Evolutionary conservation across 1,140 invertebrate species (phyloP), one percentile per base, ranked within the genome.

Genomic region (Procambarus clarkii): DNA sequence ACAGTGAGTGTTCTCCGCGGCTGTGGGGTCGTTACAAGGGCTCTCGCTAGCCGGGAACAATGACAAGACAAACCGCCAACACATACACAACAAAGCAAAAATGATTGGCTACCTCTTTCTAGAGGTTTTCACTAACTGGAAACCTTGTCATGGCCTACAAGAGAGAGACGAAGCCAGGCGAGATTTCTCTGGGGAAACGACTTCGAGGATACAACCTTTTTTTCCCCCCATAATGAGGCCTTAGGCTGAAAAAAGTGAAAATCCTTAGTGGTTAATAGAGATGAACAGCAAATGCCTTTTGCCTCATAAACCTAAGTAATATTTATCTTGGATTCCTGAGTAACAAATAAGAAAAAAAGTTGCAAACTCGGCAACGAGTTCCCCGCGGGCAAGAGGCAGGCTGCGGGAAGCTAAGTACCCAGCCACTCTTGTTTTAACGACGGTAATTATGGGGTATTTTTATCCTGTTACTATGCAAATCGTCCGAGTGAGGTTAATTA

Each of bases 381-480:
- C 50, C 64, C 69, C 1, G 18, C 11, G 64, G 78, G 87, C 15
- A 21, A 44, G 44, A n/a, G 60, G 82, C 24, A 82, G 58, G 81
- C 58, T 60, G 88, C 74, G 81, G 88, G 58, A 60, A 58, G 88
- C 58, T 84, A 83, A 77, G 88, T 82, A 74, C 69, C 79, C 71
- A 60, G 54, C 88, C 88, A 90, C 88, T 85, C 88, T 91, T 91
- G 82, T 91, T 86, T 90, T 91, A 91, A 91, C 76, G 81, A 84
- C 88, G 46, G 88, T 91, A 91, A 91, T 91, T 91, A 91, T 85
- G 82, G 88, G 88, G 71, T 91, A 91, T 91, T 91, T 91, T 91
- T 91, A 85, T 84, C 88, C 81, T 69, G 88, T 91, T 91, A 91
- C 82, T 85, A 91, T 91, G 88, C 88, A 91, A 91, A 91, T 91